Conservation (phyloP, 2,797 vertebrate species). For the Danio kyathit region DNA sequence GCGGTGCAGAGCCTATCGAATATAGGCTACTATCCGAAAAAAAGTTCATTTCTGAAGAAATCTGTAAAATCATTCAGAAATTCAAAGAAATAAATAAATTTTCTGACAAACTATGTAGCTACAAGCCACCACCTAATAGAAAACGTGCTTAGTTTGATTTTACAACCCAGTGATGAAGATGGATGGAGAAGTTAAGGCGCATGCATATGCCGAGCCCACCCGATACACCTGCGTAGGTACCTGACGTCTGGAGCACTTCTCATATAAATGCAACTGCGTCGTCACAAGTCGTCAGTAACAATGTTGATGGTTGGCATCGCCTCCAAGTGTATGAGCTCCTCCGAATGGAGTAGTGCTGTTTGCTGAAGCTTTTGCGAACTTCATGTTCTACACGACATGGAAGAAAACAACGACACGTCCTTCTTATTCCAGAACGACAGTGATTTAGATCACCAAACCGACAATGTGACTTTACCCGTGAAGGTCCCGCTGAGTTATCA, state of each 20-base stretch:
- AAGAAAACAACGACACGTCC: slow-evolving; percentile 71
- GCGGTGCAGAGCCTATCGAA: slow-evolving; percentile 35
- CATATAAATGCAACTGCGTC: slow-evolving; percentile 73
- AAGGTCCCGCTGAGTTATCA: slow-evolving; percentile 79
- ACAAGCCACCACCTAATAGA: neutral
- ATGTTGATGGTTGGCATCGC: slow-evolving; percentile 45
- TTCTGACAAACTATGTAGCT: neutral
- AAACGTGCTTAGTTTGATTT: neutral
- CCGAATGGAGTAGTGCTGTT: slow-evolving; percentile 56
- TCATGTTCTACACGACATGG: slow-evolving; percentile 68
- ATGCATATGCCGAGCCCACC: neutral
- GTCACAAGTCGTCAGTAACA: slow-evolving; percentile 64
- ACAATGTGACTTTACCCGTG: slow-evolving; percentile 48
- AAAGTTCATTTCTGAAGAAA: neutral
- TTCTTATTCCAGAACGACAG: slow-evolving; percentile 64
- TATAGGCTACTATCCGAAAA: neutral
- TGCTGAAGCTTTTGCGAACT: slow-evolving; percentile 53
- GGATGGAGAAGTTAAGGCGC: neutral
- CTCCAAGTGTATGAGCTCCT: slow-evolving; percentile 44
- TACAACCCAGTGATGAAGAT: neutral
- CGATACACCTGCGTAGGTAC: slow-evolving; percentile 64
- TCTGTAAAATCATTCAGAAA: neutral
- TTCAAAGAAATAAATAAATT: neutral
- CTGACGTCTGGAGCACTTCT: slow-evolving; percentile 76
- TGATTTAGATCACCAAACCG: slow-evolving; percentile 56